Base-by-base conservation (phyloP, 1,140 invertebrate genomes). In the Drosophila virilis region DNA sequence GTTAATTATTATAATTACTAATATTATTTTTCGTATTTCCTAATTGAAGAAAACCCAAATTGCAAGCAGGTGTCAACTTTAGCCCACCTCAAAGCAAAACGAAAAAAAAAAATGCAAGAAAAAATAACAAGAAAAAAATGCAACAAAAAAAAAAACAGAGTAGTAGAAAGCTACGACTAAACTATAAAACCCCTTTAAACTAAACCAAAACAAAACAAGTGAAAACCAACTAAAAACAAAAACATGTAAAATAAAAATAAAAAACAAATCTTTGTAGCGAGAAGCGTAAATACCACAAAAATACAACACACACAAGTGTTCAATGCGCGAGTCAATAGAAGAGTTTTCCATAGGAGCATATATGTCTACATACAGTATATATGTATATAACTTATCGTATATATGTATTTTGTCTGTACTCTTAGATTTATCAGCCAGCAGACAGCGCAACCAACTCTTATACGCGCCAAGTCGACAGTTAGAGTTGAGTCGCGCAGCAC, bases 41-140 rank as follows among this genome's bases (percentile, higher is more conserved):
- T 33, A 17, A 42, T 69, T 46, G 37, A 70, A 71, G 33, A 71
- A 38, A 13, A 10, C 8, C 28, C 12, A 74, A 74, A 70, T 72
- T 71, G 42, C 8, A 75, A 62, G 52, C 68, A 64, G 60, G 54
- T 65, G 54, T 72, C 32, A 72, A 65, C 40, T 62, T 50, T 9
- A 73, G 61, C 68, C 69, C 69, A 65, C 67, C 59, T 35, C 12
- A 42, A 74, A 33, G 9, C 9, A 52, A 42, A 55, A 40, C n/a
- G 15, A 50, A 51, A 37, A 54, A 42, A 22, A 66, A 64, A 22
- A 22, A 22, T 3, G 2, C 32, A 48, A 48, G 50, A 69, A 52
- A 17, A 22, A 51, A 52, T 46, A 59, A 38, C 8, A 13, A 15
- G 8, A 54, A 32, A 8, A 12, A 51, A 43, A 43, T n/a, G n/a